These are phyloP conservation scores for Chrysaora quinquecirrha DNA, from an alignment of 30 jellyfish, hydroid and myxozoan genomes.

Conservation along the genomic window DNA sequence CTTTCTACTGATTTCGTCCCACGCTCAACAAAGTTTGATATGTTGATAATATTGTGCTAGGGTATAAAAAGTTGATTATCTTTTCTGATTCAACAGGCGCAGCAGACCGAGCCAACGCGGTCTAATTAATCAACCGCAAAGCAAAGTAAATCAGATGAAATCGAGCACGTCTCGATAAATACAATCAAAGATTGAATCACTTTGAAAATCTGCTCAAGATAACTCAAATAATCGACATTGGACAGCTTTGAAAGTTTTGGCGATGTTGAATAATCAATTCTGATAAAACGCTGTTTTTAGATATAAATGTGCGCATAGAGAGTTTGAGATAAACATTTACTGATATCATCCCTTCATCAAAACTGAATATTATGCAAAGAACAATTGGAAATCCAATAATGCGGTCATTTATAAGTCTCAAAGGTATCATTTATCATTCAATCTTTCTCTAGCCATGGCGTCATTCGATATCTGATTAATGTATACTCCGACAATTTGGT, in stretches of 20 bases:
- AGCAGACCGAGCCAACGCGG: constrained; percentile 85
- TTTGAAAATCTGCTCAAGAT: constrained; percentile 68
- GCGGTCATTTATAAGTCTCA: constrained; percentile 81
- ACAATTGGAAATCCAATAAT: constrained; percentile 73
- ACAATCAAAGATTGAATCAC: constrained; percentile 63
- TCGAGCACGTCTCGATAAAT: constrained; percentile 66
- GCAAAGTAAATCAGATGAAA: constrained; percentile 72
- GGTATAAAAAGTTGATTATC: constrained; percentile 64
- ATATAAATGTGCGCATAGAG: constrained; percentile 45
- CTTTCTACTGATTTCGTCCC: constrained; percentile 54
- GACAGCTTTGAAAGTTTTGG: constrained; percentile 62
- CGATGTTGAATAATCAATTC: constrained; percentile 43
- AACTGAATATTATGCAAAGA: constrained; percentile 54
- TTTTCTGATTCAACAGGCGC: constrained; percentile 72
- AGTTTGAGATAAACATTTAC: constrained; percentile 72
- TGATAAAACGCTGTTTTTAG: constrained; percentile 54
- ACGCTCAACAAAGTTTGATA: constrained; percentile 74
- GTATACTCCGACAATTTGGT: constrained; percentile 84
- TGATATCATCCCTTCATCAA: constrained; percentile 83
- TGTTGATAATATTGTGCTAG: constrained; percentile 73
- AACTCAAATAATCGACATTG: constrained; percentile 42
- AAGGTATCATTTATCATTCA: constrained; percentile 85
- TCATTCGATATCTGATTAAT: constrained; percentile 81
- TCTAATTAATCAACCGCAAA: constrained; percentile 77
- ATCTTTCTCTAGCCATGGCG: constrained; percentile 77